These are phyloP conservation scores for Drosophila macrospina DNA, from an alignment of 2,888 invertebrate genomes.

Conservation along the genomic window DNA sequence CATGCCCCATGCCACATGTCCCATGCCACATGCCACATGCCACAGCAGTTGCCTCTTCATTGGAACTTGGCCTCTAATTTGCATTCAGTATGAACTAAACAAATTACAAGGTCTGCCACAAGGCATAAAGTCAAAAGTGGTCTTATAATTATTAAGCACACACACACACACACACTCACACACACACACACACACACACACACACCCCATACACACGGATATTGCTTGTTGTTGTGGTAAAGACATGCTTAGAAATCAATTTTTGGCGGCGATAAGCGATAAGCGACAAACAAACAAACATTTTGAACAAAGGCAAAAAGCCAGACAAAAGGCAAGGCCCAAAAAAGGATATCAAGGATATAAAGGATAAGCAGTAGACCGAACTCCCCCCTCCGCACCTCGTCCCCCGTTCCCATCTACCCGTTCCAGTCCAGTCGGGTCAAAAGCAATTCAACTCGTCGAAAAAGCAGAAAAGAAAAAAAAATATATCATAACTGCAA, in stretches of 20 bases:
- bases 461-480: not conserved
- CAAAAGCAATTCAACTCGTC: conserved; percentile 4
- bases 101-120: conserved; percentile 60
- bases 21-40: too few species aligned
- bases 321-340: conserved; percentile 38
- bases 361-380: conserved; percentile 14
- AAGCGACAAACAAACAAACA: conserved; percentile 54
- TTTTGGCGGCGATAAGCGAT: conserved; percentile 65
- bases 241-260: conserved; percentile 71
- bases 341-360: conserved; percentile 33
- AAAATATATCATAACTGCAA: conserved; percentile 14
- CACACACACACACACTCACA: not conserved
- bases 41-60: conserved; percentile 11
- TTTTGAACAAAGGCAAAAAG: conserved; percentile 41
- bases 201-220: not conserved
- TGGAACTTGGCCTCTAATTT: conserved; percentile 59
- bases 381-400: too few species aligned
- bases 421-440: conserved; percentile 42
- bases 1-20: conserved; percentile 6
- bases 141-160: conserved; percentile 61
- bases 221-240: conserved; percentile 23
- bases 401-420: too few species aligned
- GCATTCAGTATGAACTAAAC: conserved; percentile 39
- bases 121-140: conserved; percentile 43
- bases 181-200: not conserved